Evolutionary conservation across 2,888 invertebrate genomes (phyloP).

Genomic region (Drosophila meridiana): DNA sequence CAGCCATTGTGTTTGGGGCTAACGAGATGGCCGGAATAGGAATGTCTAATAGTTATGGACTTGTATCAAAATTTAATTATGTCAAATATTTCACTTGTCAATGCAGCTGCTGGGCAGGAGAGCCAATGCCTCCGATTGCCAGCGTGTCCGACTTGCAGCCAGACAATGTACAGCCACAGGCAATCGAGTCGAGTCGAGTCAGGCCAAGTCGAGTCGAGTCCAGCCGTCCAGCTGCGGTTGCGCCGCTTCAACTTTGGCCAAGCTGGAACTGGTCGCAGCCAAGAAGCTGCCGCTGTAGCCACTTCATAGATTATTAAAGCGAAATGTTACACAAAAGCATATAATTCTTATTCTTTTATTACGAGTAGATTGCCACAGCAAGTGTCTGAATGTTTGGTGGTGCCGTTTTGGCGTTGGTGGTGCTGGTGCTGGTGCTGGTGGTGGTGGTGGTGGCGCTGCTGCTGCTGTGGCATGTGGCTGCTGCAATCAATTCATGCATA

Average conservation of each 20-base stretch:
- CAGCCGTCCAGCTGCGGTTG: constrained; percentile 46
- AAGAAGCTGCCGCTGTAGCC: constrained; percentile 40
- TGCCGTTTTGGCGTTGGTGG: constrained; percentile 1
- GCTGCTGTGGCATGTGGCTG: constrained; percentile 29
- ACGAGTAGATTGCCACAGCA: constrained; percentile 42
- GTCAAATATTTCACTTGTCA: constrained; percentile 81
- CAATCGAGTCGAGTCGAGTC: constrained; percentile 4
- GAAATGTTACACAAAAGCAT: constrained; percentile 73
- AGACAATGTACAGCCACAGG: constrained; percentile 21
- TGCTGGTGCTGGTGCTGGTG: neutral
- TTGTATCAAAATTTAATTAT: constrained; percentile 83
- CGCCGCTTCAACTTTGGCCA: constrained; percentile 22
- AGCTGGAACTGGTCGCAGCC: constrained; percentile 31
- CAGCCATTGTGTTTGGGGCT: constrained; percentile 7
- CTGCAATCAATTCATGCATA: constrained; percentile 81
- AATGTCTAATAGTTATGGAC: constrained; percentile 75
- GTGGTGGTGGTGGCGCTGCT: neutral
- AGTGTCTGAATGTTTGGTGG: constrained; percentile 29
- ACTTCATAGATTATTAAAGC: constrained; percentile 83
- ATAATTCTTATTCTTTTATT: constrained; percentile 76
- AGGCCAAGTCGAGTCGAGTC: neutral
- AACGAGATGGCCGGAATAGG: constrained; percentile 40
- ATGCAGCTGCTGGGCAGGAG: constrained; percentile 59
- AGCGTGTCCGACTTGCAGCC: neutral
- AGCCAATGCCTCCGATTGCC: constrained; percentile 18